These are phyloP conservation scores for Mobula birostris DNA, from an alignment of 2,113 vertebrate species.

Conservation along the genomic window DNA sequence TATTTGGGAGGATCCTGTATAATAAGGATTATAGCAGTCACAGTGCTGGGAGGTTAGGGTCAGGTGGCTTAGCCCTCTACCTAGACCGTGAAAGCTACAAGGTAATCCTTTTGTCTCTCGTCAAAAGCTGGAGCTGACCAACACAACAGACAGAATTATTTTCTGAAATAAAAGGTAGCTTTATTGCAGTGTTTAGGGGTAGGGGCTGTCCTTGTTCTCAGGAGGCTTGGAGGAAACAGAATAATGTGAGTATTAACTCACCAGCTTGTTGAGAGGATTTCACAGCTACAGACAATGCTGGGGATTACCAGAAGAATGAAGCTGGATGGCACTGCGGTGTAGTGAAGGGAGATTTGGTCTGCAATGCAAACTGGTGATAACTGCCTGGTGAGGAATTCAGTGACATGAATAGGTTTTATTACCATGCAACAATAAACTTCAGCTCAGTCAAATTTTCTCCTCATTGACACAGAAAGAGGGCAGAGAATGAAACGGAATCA, in stretches of 20 bases:
- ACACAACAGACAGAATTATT: slow-evolving; percentile 23
- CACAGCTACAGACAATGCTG: slow-evolving; percentile 15
- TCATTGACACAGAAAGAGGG: slow-evolving; percentile 10
- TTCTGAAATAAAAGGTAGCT: slow-evolving; percentile 24
- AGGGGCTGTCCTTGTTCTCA: slow-evolving; percentile 23
- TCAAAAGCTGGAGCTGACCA: slow-evolving; percentile 29
- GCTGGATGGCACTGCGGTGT: background rate
- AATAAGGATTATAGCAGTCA: background rate
- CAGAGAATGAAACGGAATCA: slow-evolving; percentile 29
- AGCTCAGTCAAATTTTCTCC: slow-evolving; percentile 6
- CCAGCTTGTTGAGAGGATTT: slow-evolving; percentile 35
- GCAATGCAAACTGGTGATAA: slow-evolving; percentile 17
- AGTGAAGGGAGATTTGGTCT: slow-evolving; percentile 25
- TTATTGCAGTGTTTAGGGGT: slow-evolving; percentile 10
- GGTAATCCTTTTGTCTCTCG: slow-evolving; percentile 24
- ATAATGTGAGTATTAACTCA: slow-evolving; percentile 32
- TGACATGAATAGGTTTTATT: slow-evolving; percentile 29
- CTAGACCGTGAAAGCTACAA: slow-evolving; percentile 14
- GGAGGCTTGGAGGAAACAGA: slow-evolving; percentile 4
- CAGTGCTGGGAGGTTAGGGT: slow-evolving; percentile 8
- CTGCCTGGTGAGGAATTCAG: slow-evolving; percentile 23
- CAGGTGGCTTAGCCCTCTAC: background rate
- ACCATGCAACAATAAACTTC: background rate
- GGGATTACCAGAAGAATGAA: slow-evolving; percentile 23
- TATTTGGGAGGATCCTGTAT: background rate